Conservation (phyloP, 1,140 invertebrate genomes). For the Brachystomella parvula region DNA sequence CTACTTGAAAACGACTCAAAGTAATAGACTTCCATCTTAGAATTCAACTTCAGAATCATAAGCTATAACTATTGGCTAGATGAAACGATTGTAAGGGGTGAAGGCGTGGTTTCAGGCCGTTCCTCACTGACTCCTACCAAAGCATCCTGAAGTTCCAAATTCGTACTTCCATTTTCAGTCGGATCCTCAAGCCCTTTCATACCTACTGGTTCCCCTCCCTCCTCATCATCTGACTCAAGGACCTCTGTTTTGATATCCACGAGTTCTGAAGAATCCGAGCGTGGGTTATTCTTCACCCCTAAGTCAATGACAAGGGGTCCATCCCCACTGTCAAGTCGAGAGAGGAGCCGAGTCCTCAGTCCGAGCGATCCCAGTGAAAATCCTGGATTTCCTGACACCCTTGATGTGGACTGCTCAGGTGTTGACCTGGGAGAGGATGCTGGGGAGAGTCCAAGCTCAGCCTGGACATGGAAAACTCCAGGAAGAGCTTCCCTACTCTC, state of each 20-base stretch:
- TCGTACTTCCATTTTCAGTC: background rate
- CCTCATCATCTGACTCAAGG: no score
- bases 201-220: no score
- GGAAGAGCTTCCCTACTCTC: background rate
- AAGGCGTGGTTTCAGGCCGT: no score
- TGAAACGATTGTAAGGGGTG: no score
- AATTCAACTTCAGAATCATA: no score
- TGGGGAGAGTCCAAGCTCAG: background rate
- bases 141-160: background rate
- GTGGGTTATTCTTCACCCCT: background rate
- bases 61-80: no score
- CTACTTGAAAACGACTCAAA: no score
- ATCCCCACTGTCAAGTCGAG: background rate
- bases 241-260: background rate
- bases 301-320: no score
- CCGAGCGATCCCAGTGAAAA: background rate
- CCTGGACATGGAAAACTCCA: background rate
- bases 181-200: no score
- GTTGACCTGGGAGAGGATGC: conserved; percentile 7
- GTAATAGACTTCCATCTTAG: no score
- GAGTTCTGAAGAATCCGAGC: background rate
- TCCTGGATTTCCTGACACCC: background rate
- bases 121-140: no score
- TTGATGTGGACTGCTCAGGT: background rate
- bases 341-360: background rate